Evolutionary conservation across 1,140 invertebrate genomes (phyloP).

Genomic region (Brachionus plicatilis): DNA sequence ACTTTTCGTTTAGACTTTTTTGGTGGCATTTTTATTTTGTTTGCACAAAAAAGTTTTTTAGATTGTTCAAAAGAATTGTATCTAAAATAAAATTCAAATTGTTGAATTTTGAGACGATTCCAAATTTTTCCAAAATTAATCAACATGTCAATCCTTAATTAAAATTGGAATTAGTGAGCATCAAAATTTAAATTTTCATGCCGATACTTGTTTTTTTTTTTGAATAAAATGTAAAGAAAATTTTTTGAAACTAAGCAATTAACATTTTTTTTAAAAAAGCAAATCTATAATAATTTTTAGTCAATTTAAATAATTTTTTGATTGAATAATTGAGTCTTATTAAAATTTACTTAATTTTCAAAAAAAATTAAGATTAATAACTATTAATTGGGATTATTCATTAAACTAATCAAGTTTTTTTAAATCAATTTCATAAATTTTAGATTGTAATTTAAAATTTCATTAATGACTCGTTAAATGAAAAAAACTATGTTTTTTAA

Average conservation of each 20-base stretch:
- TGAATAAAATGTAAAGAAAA: neutral
- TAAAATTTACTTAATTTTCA: no score
- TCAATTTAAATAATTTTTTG: neutral
- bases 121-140: neutral
- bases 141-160: neutral
- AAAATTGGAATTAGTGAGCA: neutral
- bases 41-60: neutral
- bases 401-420: no score
- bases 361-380: no score
- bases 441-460: no score
- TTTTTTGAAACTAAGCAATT: neutral
- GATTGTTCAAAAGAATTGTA: neutral
- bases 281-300: neutral
- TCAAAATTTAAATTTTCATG: neutral
- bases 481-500: no score
- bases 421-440: no score
- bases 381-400: no score
- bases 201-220: neutral
- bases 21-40: neutral
- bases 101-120: neutral
- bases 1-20: conserved; percentile 4
- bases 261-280: neutral
- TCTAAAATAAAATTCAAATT: conserved; percentile 21
- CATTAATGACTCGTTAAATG: no score
- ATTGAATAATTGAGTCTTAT: no score